Evolutionary conservation across 2,888 invertebrate species (phyloP).

Genomic region (Brenthis hecate): DNA sequence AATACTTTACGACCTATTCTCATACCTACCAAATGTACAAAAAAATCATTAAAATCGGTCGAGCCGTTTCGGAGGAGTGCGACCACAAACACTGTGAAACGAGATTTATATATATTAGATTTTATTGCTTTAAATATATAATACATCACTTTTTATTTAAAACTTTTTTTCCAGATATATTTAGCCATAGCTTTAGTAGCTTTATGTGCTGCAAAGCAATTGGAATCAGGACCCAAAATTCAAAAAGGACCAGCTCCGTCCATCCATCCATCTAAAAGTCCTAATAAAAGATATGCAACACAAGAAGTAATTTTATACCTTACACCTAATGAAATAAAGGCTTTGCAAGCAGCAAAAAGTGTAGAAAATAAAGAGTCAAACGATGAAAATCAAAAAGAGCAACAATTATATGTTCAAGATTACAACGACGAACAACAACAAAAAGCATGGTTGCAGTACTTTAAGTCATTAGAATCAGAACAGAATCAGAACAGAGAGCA

Average conservation of each 20-base stretch:
- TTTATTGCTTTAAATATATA: too few relatives aligned
- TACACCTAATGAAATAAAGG: slow-evolving; percentile 62
- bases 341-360: slow-evolving; percentile 46
- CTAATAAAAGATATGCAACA: slow-evolving; percentile 46
- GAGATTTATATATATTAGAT: too few relatives aligned
- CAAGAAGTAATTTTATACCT: slow-evolving; percentile 64
- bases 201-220: slow-evolving; percentile 42
- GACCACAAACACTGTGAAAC: too few relatives aligned
- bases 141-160: not conserved
- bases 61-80: too few relatives aligned
- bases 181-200: slow-evolving; percentile 20
- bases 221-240: slow-evolving; percentile 54
- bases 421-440: slow-evolving; percentile 22
- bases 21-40: too few relatives aligned
- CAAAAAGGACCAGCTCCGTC: slow-evolving; percentile 45
- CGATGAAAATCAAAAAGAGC: slow-evolving; percentile 27
- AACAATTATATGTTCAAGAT: slow-evolving; percentile 38
- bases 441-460: slow-evolving; percentile 14
- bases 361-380: slow-evolving; percentile 40
- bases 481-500: slow-evolving; percentile 5
- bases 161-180: slow-evolving; percentile 28
- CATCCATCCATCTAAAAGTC: slow-evolving; percentile 25
- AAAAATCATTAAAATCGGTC: too few relatives aligned
- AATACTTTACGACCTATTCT: too few relatives aligned
- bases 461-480: slow-evolving; percentile 1